phyloP scores from a whole-genome alignment of 2,888 invertebrate species.

The Chaetogeoica ovagalla region DNA sequence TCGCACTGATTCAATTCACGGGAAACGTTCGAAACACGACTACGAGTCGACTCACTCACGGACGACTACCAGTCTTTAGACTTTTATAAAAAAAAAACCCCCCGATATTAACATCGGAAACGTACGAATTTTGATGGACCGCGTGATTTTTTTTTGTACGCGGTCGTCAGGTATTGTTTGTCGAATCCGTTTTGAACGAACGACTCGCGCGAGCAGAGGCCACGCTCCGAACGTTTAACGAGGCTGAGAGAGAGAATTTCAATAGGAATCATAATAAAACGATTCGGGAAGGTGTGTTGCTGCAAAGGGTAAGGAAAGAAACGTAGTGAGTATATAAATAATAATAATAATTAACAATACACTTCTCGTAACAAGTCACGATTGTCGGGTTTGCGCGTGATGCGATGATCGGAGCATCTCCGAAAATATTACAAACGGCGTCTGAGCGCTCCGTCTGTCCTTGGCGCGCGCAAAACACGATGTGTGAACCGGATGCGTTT shows the following conservation, averaged over 20 bases:
- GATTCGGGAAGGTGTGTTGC: not conserved
- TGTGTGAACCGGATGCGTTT: conserved; percentile 29
- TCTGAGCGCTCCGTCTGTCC: not conserved
- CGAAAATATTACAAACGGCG: not conserved
- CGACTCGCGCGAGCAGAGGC: not conserved
- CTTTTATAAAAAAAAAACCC: too few species aligned
- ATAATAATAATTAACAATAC: not conserved
- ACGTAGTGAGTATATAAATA: not conserved
- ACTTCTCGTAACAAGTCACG: conserved; percentile 1
- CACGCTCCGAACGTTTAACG: not conserved
- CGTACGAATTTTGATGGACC: not conserved
- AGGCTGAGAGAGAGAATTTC: not conserved
- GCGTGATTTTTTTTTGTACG: not conserved
- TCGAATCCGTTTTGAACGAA: not conserved
- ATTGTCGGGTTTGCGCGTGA: not conserved
- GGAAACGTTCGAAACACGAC: too few species aligned
- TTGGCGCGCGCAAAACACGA: not conserved
- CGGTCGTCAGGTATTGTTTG: not conserved
- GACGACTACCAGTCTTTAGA: too few species aligned
- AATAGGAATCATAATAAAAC: not conserved
- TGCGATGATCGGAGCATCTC: not conserved
- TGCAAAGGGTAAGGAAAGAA: not conserved
- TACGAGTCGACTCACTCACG: too few species aligned
- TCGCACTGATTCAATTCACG: too few species aligned
- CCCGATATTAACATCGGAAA: too few species aligned